Conservation (phyloP, 2,888 invertebrate genomes). For the Cantharis rustica region DNA sequence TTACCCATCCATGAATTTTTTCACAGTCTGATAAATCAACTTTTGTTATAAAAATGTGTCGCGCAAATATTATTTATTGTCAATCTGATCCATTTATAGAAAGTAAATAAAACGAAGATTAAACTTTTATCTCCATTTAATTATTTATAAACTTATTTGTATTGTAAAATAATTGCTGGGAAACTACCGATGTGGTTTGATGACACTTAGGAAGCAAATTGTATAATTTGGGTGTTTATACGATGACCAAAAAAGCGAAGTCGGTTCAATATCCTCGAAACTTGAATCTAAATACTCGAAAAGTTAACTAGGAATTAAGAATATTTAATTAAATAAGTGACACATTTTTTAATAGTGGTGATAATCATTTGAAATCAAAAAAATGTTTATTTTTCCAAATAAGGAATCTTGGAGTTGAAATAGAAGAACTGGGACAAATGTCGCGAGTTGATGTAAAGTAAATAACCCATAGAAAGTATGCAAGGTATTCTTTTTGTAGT, state of each 20-base stretch:
- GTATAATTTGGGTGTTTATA: background rate
- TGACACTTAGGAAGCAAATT: background rate
- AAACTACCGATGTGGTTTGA: background rate
- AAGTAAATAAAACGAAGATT: background rate
- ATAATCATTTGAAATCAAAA: background rate
- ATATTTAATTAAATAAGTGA: too few species aligned
- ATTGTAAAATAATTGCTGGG: background rate
- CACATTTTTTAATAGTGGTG: background rate
- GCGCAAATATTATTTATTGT: background rate
- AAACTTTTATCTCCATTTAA: background rate
- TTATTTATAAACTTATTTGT: background rate
- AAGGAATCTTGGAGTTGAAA: conserved; percentile 19
- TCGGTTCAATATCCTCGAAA: background rate
- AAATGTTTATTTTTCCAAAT: conserved; percentile 9
- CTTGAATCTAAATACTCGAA: background rate
- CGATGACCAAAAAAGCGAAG: background rate
- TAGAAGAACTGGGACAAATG: conserved; percentile 21
- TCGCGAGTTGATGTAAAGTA: background rate
- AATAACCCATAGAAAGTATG: background rate
- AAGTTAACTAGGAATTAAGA: background rate
- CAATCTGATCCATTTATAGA: background rate
- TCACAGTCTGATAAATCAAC: background rate
- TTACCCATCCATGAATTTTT: background rate
- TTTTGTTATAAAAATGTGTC: background rate
- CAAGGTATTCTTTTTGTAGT: background rate